Evolutionary conservation across 2,113 vertebrate genomes (phyloP), one percentile per base, ranked within the genome.

Genomic region (Mobula birostris): DNA sequence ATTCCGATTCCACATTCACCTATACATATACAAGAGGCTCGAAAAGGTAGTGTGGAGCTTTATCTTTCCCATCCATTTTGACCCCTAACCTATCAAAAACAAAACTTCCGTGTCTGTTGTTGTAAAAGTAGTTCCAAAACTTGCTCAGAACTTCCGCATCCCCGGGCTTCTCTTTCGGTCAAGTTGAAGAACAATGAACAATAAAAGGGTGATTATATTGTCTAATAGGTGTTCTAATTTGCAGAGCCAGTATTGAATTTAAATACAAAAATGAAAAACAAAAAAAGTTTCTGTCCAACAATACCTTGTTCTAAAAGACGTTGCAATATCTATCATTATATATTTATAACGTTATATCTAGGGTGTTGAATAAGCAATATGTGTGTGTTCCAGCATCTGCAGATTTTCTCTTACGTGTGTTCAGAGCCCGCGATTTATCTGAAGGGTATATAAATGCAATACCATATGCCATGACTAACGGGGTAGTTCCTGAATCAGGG

Each of bases 1-100:
- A 97, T 95, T 96, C 97, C 32, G 98, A 98, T 96, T 97, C 98
- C 96, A 98, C 98, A 94, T 98, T 98, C 95, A 98, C 98, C 94
- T 98, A 98, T 96, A 98, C 97, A 95, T 98, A 97, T 95, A 95
- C 95, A 17, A 98, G 97, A 95, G 98, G 97, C 97, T 96, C 97
- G 95, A 98, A 97, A 98, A 98, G 98, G 98, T 98, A 98, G 94
- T 40, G 58, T 58, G 58, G 58, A 29, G 36, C 66, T 79, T 94
- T n/a, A 24, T 29, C 70, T 83, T n/a, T 76, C 21, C 8, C 90
- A 79, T 8, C 77, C n/a, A 66, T n/a, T 7, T 9, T 8, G n/a
- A 6, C 7, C 66, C 6, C n/a, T 79, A 9, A 27, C 17, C 88
- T 11, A 11, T 11, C 2, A 2, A 36, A 32, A 92, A 72, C 68